phyloP scores from a whole-genome alignment of 2,888 invertebrate species.

The Drosophila pseudotakahashii region DNA sequence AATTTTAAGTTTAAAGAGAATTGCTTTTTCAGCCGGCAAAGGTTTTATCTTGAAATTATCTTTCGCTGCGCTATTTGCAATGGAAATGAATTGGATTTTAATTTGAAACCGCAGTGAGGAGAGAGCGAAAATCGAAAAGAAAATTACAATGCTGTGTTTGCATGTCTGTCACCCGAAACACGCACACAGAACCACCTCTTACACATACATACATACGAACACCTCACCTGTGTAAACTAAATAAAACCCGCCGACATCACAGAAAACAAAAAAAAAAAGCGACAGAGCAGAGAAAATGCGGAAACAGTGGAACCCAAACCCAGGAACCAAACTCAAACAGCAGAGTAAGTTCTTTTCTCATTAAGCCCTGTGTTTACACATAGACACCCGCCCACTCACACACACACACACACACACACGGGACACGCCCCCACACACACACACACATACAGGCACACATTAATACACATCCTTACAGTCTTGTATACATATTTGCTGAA shows the following conservation, averaged over 20 bases:
- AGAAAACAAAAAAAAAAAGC: conserved; percentile 37
- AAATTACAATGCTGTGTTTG: conserved; percentile 45
- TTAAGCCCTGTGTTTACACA: conserved; percentile 70
- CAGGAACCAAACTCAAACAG: conserved; percentile 65
- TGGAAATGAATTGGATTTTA: conserved; percentile 41
- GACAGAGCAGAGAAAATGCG: conserved; percentile 5
- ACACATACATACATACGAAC: not conserved
- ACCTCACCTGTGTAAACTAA: conserved; percentile 39
- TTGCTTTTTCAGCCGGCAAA: not conserved
- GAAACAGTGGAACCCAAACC: conserved; percentile 2
- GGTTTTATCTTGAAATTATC: conserved; percentile 24
- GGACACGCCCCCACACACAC: conserved; percentile 18
- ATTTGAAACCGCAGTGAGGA: conserved; percentile 32
- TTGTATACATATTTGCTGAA: conserved; percentile 46
- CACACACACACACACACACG: conserved; percentile 12
- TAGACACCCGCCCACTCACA: conserved; percentile 35
- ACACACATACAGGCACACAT: conserved; percentile 5
- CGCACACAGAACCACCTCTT: not conserved
- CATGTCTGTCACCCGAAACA: conserved; percentile 36
- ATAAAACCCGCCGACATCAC: conserved; percentile 43
- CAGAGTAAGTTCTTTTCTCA: conserved; percentile 75
- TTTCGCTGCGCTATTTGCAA: conserved; percentile 26
- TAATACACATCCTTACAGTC: conserved; percentile 6
- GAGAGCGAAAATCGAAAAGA: conserved; percentile 33
- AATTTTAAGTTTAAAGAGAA: not conserved